Base-by-base conservation (phyloP, 1,140 invertebrate species). In the Pseudomyrmex pallidus region DNA sequence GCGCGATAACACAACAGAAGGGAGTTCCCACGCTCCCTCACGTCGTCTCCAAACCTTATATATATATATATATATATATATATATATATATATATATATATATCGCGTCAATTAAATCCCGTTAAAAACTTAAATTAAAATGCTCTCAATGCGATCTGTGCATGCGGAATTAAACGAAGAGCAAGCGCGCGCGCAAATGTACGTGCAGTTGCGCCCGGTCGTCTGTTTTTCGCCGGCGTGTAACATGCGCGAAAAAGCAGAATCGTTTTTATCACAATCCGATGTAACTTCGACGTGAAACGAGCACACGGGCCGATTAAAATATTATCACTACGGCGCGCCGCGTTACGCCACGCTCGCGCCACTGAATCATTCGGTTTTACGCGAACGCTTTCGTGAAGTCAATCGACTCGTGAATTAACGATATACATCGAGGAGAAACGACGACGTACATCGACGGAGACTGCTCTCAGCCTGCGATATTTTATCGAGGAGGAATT, bases 241-340 rank as follows among this genome's bases (percentile, higher is more conserved):
- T 12, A 13, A 20, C 10, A 9, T 15, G 62, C 5, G 48, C 25
- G 50, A 44, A 46, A 74, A n/a, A 35, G 35, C 62, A 35, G 13
- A 2, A 2, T 48, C 20, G 35, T 35, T 70, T 80, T 80, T 70
- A 80, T 80, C 66, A 50, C 64, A 48, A 59, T 25, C 17, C 76
- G 54, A 15, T 50, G 57, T 63, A 44, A 84, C 80, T 77, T 73
- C 12, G 22, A 50, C 44, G 25, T 73, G 25, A 73, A 83, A 83
- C 64, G 82, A 56, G 63, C 25, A 84, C 56, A 44, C 61, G 61
- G 15, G 54, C 25, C 72, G 85, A 88, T 88, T 87, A 88, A 86
- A 68, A 88, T 88, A 88, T 87, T 88, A 85, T 82, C 83, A 68
- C 59, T 77, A 85, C 72, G 84, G 66, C 46, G 66, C 46, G 56